phyloP scores from a whole-genome alignment of 2,113 vertebrate species.

The Chionodraco myersi region DNA sequence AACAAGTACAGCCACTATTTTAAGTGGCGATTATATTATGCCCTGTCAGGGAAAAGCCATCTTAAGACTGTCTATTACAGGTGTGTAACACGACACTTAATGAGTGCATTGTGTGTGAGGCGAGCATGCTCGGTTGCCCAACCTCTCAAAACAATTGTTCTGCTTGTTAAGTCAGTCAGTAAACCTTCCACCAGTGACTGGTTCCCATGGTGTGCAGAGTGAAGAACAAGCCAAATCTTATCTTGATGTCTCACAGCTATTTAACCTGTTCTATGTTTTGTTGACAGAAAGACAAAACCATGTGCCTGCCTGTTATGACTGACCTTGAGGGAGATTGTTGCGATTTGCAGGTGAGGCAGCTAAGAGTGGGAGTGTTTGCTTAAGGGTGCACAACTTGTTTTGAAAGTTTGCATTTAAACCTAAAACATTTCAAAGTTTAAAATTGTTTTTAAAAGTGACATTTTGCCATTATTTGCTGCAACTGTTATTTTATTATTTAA shows the following conservation, averaged over 20 bases:
- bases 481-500: background rate
- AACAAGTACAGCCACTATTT: conserved; percentile 34
- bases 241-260: conserved; percentile 58
- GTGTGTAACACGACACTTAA: conserved; percentile 24
- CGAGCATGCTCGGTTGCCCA: background rate
- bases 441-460: too few species aligned
- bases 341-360: conserved; percentile 36
- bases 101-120: conserved; percentile 13
- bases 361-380: conserved; percentile 60
- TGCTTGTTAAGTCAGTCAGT: conserved; percentile 29
- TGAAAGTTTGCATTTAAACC: conserved; percentile 1
- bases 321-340: conserved; percentile 57
- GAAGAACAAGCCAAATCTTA: conserved; percentile 57
- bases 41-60: conserved; percentile 33
- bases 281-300: conserved; percentile 67
- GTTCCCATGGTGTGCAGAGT: conserved; percentile 53
- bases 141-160: conserved; percentile 32
- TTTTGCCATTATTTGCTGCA: background rate
- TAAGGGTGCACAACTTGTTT: conserved; percentile 5
- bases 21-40: conserved; percentile 25
- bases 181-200: conserved; percentile 23
- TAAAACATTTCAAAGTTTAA: too few species aligned
- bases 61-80: conserved; percentile 37
- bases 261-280: conserved; percentile 42
- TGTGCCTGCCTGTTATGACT: conserved; percentile 36